These are phyloP conservation scores for Valencia hispanica DNA, from an alignment of 2,797 vertebrate genomes.

Conservation along the genomic window DNA sequence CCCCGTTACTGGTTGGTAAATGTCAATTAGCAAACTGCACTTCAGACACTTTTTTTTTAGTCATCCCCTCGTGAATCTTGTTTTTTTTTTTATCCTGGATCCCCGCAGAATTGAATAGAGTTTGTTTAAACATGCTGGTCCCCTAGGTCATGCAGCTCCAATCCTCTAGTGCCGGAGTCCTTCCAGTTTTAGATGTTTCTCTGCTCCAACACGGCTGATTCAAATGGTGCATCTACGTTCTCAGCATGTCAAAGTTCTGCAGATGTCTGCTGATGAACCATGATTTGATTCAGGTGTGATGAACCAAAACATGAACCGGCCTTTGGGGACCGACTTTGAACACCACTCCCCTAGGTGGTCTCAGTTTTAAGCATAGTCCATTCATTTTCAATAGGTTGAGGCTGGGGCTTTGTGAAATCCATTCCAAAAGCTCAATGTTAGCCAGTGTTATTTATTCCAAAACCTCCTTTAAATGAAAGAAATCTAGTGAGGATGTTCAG, in stretches of 20 bases:
- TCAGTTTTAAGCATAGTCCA: background rate
- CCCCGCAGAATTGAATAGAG: background rate
- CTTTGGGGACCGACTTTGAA: too few relatives aligned
- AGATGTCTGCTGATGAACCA: too few relatives aligned
- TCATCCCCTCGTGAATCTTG: background rate
- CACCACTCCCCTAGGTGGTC: too few relatives aligned
- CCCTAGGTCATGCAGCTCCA: too few relatives aligned
- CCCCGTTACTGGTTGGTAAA: background rate
- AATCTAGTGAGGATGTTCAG: background rate
- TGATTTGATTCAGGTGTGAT: too few relatives aligned
- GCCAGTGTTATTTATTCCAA: background rate
- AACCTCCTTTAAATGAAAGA: background rate
- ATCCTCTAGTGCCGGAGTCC: too few relatives aligned
- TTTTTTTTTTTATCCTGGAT: background rate
- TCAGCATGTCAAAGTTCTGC: too few relatives aligned
- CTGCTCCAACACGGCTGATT: too few relatives aligned
- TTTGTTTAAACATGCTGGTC: too few relatives aligned
- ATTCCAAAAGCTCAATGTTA: background rate
- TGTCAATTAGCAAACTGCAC: background rate
- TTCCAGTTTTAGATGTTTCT: too few relatives aligned
- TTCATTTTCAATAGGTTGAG: background rate
- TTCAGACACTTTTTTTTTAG: background rate
- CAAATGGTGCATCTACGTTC: too few relatives aligned
- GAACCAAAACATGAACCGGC: too few relatives aligned
- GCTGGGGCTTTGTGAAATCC: background rate